Evolutionary conservation across 1,140 invertebrate genomes (phyloP).

Genomic region (Nomia melanderi): DNA sequence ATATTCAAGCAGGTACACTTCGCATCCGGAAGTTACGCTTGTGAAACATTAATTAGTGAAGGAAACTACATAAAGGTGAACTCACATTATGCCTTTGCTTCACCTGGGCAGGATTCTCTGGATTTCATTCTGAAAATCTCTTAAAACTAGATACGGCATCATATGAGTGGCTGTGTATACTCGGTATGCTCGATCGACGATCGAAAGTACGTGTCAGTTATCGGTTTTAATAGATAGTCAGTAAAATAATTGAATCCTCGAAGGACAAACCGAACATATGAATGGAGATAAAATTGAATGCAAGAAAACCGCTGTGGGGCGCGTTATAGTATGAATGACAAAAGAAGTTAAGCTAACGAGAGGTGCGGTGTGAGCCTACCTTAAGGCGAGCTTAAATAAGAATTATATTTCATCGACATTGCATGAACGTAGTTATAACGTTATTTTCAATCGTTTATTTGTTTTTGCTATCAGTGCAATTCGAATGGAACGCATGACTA

Average conservation of each 20-base stretch:
- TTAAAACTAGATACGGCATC: background rate
- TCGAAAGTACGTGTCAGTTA: too few species aligned
- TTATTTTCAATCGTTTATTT: background rate
- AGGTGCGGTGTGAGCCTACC: too few species aligned
- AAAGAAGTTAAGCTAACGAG: too few species aligned
- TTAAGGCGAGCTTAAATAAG: background rate
- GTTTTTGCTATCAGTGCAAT: background rate
- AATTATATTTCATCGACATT: constrained; percentile 31
- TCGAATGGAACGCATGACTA: background rate
- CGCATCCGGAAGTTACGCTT: constrained; percentile 31
- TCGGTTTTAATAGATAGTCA: too few species aligned
- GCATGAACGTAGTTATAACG: background rate
- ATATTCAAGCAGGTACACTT: constrained; percentile 6
- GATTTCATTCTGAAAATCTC: background rate
- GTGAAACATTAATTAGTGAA: constrained; percentile 37
- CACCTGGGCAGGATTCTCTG: background rate
- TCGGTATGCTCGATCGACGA: too few species aligned
- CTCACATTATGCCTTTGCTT: background rate
- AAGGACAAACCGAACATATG: too few species aligned
- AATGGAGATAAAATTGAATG: too few species aligned
- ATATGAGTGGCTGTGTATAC: too few species aligned
- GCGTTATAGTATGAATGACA: too few species aligned
- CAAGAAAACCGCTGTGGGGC: too few species aligned
- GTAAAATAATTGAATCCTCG: too few species aligned
- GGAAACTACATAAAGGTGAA: constrained; percentile 26